Percentiles rank a stretch among this genome's conserved stretches.
These are phyloP conservation scores for Polia nebulosa DNA, from an alignment of 2,888 invertebrate species.

Conservation along the genomic window DNA sequence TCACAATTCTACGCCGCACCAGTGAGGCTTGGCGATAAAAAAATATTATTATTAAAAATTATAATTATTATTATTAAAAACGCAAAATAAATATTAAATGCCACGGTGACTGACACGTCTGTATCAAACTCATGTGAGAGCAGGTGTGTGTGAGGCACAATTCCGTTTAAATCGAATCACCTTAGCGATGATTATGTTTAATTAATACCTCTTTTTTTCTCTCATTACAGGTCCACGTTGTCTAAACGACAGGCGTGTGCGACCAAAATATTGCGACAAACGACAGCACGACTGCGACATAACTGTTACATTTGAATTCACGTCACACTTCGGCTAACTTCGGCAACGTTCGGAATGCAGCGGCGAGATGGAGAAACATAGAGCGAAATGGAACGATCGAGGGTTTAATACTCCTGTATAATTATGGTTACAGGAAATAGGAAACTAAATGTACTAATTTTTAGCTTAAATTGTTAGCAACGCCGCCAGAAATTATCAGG, in stretches of 20 bases:
- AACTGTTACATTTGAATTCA: conserved; percentile 60
- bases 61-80: too few species aligned
- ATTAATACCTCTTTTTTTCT: conserved; percentile 34
- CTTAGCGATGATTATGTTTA: too few species aligned
- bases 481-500: not conserved
- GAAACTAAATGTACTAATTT: not conserved
- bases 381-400: not conserved
- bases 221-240: conserved; percentile 75
- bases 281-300: conserved; percentile 57
- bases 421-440: not conserved
- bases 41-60: too few species aligned
- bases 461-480: not conserved
- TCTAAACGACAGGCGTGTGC: conserved; percentile 71
- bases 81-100: too few species aligned
- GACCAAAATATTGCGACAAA: conserved; percentile 67
- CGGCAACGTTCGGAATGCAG: conserved; percentile 33
- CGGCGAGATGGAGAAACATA: too few species aligned
- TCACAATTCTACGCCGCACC: too few species aligned
- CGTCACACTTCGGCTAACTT: conserved; percentile 57
- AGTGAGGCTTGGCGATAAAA: too few species aligned
- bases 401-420: not conserved
- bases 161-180: too few species aligned
- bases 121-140: too few species aligned
- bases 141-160: too few species aligned
- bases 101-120: too few species aligned